phyloP scores from a whole-genome alignment of 2,113 vertebrate species.

The Lycaon pictus region DNA sequence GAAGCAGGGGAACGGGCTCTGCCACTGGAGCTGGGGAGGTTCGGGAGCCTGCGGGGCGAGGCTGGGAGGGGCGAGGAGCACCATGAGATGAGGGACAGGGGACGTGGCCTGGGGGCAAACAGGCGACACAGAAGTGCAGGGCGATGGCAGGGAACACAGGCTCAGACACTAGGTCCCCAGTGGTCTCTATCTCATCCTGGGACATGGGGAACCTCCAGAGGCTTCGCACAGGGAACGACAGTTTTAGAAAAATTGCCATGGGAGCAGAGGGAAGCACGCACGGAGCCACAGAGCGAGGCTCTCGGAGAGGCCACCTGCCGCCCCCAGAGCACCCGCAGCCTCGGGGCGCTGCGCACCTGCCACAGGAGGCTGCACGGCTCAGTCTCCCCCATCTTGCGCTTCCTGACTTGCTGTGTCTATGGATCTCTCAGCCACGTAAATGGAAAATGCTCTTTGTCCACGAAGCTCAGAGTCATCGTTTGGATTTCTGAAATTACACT shows the following conservation, averaged over 20 bases:
- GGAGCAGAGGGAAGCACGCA: background rate
- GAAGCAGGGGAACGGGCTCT: background rate
- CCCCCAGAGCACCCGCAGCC: background rate
- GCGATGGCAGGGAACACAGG: fast-evolving
- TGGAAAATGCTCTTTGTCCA: too few relatives aligned
- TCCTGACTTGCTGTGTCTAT: background rate
- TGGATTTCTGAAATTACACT: background rate
- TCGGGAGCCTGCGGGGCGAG: fast-evolving
- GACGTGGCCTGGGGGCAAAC: background rate
- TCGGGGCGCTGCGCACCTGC: background rate
- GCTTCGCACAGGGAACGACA: too few relatives aligned
- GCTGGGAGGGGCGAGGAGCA: background rate
- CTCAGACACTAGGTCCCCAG: too few relatives aligned
- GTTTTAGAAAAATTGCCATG: too few relatives aligned
- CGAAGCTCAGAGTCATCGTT: background rate
- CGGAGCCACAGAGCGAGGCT: fast-evolving
- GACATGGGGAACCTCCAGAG: fast-evolving
- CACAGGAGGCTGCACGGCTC: fast-evolving
- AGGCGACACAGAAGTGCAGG: fast-evolving
- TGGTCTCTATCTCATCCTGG: background rate
- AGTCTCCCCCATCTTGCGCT: fast-evolving
- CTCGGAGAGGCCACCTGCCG: background rate
- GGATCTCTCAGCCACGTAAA: background rate
- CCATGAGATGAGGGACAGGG: background rate
- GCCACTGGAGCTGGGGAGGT: background rate